Base-by-base conservation (phyloP, 2,113 vertebrate species). In the Uria aalge region DNA sequence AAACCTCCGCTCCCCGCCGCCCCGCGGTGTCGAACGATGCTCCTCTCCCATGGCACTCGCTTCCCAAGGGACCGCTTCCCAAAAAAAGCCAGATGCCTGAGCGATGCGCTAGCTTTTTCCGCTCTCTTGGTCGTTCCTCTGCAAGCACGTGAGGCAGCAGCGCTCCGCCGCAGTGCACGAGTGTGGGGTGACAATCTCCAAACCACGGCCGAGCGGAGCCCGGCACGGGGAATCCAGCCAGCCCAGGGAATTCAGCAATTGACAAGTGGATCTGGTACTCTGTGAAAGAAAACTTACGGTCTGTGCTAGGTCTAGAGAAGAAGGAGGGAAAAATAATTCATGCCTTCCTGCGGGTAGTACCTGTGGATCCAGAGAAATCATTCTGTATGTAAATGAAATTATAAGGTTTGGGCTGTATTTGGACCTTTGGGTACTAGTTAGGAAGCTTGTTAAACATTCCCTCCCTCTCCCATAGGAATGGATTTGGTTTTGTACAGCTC, bases 181-280 rank as follows among this genome's bases (percentile, higher is more conserved):
- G 26, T 26, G 21, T 16, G 9, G 19, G 9, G 56, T 17, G 15
- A 55, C 38, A 15, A 34, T 18, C 16, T 53, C 32, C 4, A 5
- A 57, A 48, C 8, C 4, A 6, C 0, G 0, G 15, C 14, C 60
- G 17, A 72, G 47, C 9, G 4, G 43, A 68, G 6, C 9, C 15
- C 12, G 22, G 24, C 0, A 1, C 0, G 1, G 29, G 14, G 27
- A 78, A 55, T 24, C 13, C 52, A 50, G 40, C 16, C 26, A 67
- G 5, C 55, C 36, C 0, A 2, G 24, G 23, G 32, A 60, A 59
- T 36, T 23, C 71, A 64, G 4, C 5, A 19, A 30, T 20, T 52
- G 34, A 20, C 11, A 50, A 15, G 41, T 7, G 57, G 15, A 14
- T 36, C 43, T 73, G 60, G 21, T 40, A 32, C 8, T 3, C 32